A percentile compares a stretch with the other conserved stretches of the same genome.
Evolutionary conservation across 2,797 vertebrate species (phyloP).

Genomic region (Heliangelus exortis): DNA sequence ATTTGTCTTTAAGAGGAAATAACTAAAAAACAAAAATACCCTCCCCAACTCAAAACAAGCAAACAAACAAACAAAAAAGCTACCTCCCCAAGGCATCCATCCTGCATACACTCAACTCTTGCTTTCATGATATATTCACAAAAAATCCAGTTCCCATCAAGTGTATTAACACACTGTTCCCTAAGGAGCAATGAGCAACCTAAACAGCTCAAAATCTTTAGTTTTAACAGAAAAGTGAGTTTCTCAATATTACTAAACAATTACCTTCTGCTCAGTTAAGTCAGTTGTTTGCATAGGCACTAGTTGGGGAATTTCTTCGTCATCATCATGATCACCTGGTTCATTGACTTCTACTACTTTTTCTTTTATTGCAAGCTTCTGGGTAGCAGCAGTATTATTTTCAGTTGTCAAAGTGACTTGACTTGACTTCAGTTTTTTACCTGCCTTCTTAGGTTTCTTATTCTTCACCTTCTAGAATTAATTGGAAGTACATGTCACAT

Average conservation of each 20-base stretch:
- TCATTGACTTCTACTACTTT: background rate
- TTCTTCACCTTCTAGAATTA: constrained; percentile 30
- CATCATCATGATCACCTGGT: constrained; percentile 8
- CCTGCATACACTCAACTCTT: background rate
- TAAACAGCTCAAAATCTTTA: background rate
- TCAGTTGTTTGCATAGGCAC: constrained; percentile 61
- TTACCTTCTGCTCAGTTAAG: constrained; percentile 53
- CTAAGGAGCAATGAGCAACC: background rate
- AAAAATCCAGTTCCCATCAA: background rate
- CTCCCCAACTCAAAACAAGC: too few species aligned
- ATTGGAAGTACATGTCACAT: background rate
- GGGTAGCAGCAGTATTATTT: background rate
- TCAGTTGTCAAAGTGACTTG: background rate
- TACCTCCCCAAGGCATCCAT: background rate
- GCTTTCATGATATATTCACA: background rate
- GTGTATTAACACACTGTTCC: background rate
- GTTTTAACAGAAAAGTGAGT: background rate
- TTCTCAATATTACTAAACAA: background rate
- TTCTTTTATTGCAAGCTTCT: background rate
- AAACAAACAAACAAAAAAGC: background rate
- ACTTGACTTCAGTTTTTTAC: background rate
- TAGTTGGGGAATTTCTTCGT: constrained; percentile 76
- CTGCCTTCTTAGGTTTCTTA: background rate
- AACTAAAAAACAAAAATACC: background rate
- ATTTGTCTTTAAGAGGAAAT: background rate